phyloP scores from a whole-genome alignment of 2,113 vertebrate genomes.

The Tichodroma muraria region DNA sequence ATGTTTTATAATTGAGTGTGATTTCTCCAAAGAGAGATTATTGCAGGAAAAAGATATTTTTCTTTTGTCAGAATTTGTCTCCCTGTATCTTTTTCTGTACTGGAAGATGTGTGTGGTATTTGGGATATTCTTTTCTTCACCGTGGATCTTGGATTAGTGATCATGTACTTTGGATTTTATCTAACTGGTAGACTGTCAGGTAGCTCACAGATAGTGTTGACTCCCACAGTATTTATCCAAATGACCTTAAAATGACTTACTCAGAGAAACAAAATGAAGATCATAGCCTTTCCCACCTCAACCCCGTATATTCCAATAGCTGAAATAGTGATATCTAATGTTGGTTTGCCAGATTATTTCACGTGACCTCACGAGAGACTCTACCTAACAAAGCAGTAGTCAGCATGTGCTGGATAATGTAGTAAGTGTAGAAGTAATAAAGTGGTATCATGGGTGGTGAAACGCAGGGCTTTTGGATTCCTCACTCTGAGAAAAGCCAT shows the following conservation, averaged over 20 bases:
- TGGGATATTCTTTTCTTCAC: background rate
- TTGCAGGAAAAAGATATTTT: background rate
- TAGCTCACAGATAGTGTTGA: background rate
- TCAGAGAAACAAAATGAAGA: background rate
- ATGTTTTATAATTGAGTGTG: background rate
- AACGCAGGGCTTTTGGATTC: background rate
- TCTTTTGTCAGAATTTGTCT: background rate
- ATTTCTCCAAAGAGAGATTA: background rate
- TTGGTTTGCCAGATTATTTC: background rate
- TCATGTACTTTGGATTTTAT: background rate
- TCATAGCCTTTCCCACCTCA: background rate
- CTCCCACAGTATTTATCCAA: background rate
- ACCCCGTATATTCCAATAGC: background rate
- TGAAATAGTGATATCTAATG: background rate
- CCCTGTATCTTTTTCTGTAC: background rate
- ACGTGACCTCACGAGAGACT: accelerated
- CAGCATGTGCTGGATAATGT: background rate
- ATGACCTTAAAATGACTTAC: background rate
- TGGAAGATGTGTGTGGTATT: background rate
- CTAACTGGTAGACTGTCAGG: background rate
- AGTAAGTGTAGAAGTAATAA: background rate
- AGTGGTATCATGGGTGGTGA: background rate
- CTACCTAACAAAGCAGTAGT: background rate
- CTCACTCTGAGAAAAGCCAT: background rate
- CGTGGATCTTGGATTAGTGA: background rate